Conservation (phyloP, 2,113 vertebrate genomes). For the Gadus macrocephalus region DNA sequence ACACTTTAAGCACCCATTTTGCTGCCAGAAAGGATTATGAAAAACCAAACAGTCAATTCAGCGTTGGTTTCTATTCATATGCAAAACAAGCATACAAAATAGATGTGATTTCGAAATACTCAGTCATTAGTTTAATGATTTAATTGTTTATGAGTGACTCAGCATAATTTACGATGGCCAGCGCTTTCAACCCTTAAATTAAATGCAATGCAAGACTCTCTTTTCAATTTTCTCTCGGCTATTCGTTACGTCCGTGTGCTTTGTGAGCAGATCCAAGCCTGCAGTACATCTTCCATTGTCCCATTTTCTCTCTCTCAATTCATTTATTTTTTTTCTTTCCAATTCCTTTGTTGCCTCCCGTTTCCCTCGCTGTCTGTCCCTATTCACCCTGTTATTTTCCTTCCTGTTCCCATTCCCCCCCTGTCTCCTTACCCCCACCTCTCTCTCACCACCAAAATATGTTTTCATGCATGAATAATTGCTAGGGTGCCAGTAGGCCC, state of each 20-base stretch:
- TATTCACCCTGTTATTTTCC: slow-evolving; percentile 23
- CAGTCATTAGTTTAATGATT: slow-evolving; percentile 64
- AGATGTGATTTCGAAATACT: slow-evolving; percentile 58
- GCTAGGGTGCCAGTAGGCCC: slow-evolving; percentile 4
- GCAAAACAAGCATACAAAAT: slow-evolving; percentile 33
- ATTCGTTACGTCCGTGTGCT: slow-evolving; percentile 5
- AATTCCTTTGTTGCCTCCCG: neutral
- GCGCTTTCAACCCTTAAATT: slow-evolving; percentile 57
- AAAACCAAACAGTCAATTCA: slow-evolving; percentile 20
- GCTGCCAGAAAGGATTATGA: neutral
- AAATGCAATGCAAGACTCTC: slow-evolving; percentile 57
- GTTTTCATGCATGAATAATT: slow-evolving; percentile 4
- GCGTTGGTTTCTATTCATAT: slow-evolving; percentile 46
- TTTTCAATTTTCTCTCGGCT: slow-evolving; percentile 20
- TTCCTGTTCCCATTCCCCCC: slow-evolving; percentile 15
- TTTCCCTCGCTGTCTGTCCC: slow-evolving; percentile 15
- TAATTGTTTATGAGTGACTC: slow-evolving; percentile 60
- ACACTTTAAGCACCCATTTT: slow-evolving; percentile 4
- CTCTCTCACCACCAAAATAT: neutral
- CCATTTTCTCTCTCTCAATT: slow-evolving; percentile 27
- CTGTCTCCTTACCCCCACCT: slow-evolving; percentile 6
- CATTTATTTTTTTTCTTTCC: no score
- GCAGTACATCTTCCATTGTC: slow-evolving; percentile 44
- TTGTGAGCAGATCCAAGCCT: slow-evolving; percentile 26
- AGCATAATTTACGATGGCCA: slow-evolving; percentile 45